A percentile compares a stretch with the other conserved stretches of the same genome.
Conservation (phyloP, 2,888 invertebrate genomes). For the Graphium colonna region DNA sequence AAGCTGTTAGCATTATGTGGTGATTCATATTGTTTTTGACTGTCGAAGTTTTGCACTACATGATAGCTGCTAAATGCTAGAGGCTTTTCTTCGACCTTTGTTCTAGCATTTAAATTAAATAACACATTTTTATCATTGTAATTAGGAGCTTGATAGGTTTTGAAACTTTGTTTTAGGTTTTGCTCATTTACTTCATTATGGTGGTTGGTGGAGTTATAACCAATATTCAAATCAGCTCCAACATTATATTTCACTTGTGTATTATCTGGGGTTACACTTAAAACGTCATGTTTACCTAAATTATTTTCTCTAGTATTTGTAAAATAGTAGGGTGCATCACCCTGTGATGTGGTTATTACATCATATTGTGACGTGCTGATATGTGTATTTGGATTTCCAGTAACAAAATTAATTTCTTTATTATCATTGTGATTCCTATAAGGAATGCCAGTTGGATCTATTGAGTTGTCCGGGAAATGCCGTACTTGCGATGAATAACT, state of each 20-base stretch:
- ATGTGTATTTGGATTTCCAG: slow-evolving; percentile 39
- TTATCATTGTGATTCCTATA: slow-evolving; percentile 41
- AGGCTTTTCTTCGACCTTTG: slow-evolving; percentile 52
- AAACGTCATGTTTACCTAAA: slow-evolving; percentile 62
- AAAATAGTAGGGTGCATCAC: slow-evolving; percentile 56
- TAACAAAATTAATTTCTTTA: slow-evolving; percentile 41
- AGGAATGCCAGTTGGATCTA: slow-evolving; percentile 34
- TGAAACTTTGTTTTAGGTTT: slow-evolving; percentile 51
- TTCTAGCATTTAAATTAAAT: slow-evolving; percentile 59
- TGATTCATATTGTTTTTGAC: slow-evolving; percentile 45
- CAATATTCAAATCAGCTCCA: slow-evolving; percentile 40
- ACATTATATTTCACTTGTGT: slow-evolving; percentile 46
- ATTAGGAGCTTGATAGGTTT: slow-evolving; percentile 59
- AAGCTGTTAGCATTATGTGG: slow-evolving; percentile 41
- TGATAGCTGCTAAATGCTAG: slow-evolving; percentile 45
- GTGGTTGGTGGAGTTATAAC: slow-evolving; percentile 42
- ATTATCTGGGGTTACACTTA: slow-evolving; percentile 64
- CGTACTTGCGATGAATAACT: slow-evolving; percentile 40
- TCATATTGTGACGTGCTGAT: slow-evolving; percentile 47
- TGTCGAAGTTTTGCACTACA: slow-evolving; percentile 47
- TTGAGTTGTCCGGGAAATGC: slow-evolving; percentile 34
- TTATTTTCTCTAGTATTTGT: slow-evolving; percentile 46
- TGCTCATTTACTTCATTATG: slow-evolving; percentile 57
- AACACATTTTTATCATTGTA: slow-evolving; percentile 68
- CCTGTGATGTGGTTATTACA: slow-evolving; percentile 56